Base-by-base conservation (phyloP, 2,113 vertebrate species). In the Pongo abelii region DNA sequence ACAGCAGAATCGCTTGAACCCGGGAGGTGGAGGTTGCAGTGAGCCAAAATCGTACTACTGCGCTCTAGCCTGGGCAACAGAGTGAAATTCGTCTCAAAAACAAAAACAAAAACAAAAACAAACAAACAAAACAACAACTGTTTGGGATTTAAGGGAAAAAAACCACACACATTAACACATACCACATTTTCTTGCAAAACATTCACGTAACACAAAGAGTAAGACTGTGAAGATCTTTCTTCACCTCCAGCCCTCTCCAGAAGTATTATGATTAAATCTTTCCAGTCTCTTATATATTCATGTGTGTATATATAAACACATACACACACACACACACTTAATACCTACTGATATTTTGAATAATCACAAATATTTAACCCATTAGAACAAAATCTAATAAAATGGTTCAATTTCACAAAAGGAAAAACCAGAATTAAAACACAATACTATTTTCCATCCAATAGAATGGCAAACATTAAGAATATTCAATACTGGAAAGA, bases 361-460 rank as follows among this genome's bases (percentile, higher is more conserved):
- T 64, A 72, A 91, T 79, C 75, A 92, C n/a, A 95, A 91, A 86
- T 86, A 94, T 84, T 96, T 96, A 94, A 93, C 35, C 30, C 10
- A 89, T 35, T 13, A 89, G 18, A 83, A 61, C 52, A 22, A 90
- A 95, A 86, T 50, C n/a, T 70, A 86, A 91, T 85, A 85, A 92
- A 84, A 87, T n/a, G 77, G 35, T 55, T 85, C 30, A 80, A 92
- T 83, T 95, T 91, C 30, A 95, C 77, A 88, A 84, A 32, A 79
- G 35, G 8, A 77, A 90, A 96, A 93, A 5, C 8, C 35, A 95
- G 70, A 85, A 69, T 84, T 79, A 93, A 88, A 95, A 85, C 23
- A 69, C 16, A 14, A 38, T 13, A 74, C 27, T 74, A 64, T 48
- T 69, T 84, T 70, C 57, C 38, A 72, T 30, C n/a, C 30, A 87